These are phyloP conservation scores for Pachymerium ferrugineum DNA, from an alignment of 2,888 invertebrate species.

Conservation along the genomic window DNA sequence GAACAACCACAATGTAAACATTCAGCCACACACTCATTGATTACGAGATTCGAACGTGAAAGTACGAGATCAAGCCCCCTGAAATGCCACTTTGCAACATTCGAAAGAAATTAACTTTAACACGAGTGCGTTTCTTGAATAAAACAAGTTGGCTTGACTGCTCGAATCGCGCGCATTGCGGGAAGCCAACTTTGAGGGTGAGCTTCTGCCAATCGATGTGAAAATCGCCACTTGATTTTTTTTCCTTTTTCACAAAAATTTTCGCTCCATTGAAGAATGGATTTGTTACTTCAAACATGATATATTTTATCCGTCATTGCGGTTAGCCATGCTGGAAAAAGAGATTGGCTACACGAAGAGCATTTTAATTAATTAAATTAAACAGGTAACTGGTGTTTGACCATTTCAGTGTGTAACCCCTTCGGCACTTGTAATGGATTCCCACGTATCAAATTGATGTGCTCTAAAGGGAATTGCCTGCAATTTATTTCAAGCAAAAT, in stretches of 20 bases:
- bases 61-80: background rate
- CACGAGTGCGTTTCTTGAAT: no score
- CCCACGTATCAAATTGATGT: background rate
- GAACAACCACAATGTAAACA: conserved; percentile 5
- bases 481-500: conserved; percentile 6
- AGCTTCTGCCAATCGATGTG: no score
- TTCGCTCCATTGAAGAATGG: no score
- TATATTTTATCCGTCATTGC: background rate
- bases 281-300: background rate
- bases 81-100: background rate
- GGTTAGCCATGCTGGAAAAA: background rate
- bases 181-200: no score
- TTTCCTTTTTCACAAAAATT: no score
- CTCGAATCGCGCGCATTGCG: no score
- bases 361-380: conserved; percentile 6
- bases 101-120: no score
- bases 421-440: conserved; percentile 15
- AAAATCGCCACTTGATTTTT: no score
- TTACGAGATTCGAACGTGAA: background rate
- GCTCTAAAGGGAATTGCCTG: background rate
- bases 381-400: background rate
- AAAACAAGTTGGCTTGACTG: no score
- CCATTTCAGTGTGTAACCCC: background rate
- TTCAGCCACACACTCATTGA: background rate
- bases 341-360: background rate